phyloP scores from a whole-genome alignment of 2,113 vertebrate genomes.

The Charina bottae region DNA sequence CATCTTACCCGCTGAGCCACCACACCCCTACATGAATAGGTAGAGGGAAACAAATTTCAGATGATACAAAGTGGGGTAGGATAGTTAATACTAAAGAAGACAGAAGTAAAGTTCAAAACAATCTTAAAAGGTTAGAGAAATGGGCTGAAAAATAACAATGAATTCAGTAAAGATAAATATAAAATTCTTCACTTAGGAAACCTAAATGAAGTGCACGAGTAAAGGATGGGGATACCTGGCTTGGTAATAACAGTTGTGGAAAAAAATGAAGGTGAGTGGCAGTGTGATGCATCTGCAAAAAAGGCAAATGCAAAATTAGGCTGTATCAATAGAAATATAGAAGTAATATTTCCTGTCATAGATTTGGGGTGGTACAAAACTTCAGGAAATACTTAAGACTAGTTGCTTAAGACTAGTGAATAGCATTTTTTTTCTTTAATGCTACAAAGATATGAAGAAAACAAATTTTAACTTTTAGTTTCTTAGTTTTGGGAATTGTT shows the following conservation, averaged over 20 bases:
- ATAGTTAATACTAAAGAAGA: neutral
- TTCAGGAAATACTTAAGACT: neutral
- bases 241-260: neutral
- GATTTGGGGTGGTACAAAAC: neutral
- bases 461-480: neutral
- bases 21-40: no score
- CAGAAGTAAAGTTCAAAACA: neutral
- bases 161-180: neutral
- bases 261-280: neutral
- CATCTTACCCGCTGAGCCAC: no score
- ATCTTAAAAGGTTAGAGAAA: neutral
- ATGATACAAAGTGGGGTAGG: neutral
- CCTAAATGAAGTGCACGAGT: neutral
- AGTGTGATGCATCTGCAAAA: neutral
- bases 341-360: neutral
- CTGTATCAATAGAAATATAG: neutral
- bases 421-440: neutral
- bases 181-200: constrained; percentile 5
- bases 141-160: neutral
- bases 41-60: neutral
- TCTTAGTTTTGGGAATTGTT: neutral
- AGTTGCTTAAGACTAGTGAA: neutral
- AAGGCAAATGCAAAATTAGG: neutral
- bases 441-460: neutral
- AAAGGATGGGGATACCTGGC: neutral